A percentile compares a stretch with the other conserved stretches of the same genome.
Conservation (phyloP, 2,888 invertebrate genomes). For the Hetaerina titia region DNA sequence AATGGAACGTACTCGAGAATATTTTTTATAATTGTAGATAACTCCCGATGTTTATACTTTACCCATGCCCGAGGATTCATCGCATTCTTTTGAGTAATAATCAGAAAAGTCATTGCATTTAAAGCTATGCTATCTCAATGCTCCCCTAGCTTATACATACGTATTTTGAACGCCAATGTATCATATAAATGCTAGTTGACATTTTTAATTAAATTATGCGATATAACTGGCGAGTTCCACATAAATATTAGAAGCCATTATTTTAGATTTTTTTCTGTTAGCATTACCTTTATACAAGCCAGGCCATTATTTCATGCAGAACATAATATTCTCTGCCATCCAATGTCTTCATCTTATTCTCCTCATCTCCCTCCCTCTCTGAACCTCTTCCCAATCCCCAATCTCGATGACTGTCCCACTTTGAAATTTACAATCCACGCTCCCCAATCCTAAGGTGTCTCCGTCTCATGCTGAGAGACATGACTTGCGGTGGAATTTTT, state of each 20-base stretch:
- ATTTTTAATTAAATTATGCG: background rate
- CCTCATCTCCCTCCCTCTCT: background rate
- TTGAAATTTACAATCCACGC: slow-evolving; percentile 43
- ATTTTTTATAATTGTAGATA: background rate
- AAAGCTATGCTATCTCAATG: too few relatives aligned
- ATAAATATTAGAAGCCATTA: background rate
- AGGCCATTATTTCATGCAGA: slow-evolving; percentile 25
- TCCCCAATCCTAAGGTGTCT: slow-evolving; percentile 23
- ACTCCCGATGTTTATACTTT: too few relatives aligned
- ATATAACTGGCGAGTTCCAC: background rate
- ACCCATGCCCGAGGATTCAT: too few relatives aligned
- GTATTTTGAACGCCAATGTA: too few relatives aligned
- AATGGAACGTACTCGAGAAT: background rate
- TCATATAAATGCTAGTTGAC: background rate
- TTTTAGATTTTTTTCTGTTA: background rate
- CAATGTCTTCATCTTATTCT: slow-evolving; percentile 13
- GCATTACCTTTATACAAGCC: background rate
- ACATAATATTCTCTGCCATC: background rate
- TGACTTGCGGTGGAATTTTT: slow-evolving; percentile 2
- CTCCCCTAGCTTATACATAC: too few relatives aligned
- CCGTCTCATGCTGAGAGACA: slow-evolving; percentile 22
- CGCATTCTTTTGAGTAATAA: too few relatives aligned
- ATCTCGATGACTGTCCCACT: slow-evolving; percentile 27
- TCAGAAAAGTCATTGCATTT: too few relatives aligned
- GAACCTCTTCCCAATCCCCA: background rate